Base-by-base conservation (phyloP, 2,888 invertebrate species). In the Perithous albicinctus region DNA sequence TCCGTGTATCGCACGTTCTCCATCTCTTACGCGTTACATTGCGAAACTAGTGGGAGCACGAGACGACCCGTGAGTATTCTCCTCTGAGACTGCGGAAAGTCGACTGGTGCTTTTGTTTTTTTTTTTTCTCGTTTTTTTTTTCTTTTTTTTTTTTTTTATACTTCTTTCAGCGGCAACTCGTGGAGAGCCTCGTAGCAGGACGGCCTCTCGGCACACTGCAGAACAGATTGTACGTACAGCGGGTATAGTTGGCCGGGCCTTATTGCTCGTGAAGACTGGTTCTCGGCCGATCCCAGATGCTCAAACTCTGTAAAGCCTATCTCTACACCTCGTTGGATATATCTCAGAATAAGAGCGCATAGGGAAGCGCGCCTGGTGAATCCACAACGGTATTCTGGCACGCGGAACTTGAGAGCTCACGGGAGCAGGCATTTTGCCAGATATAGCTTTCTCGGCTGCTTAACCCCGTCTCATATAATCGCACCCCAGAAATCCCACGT, bases 341-440 rank as follows among this genome's bases (percentile, higher is more conserved):
- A 59, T 72, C 72, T 80, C 67, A 29, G 70, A 48, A n/a, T n/a
- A n/a, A 56, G 56, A 29, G 56, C 29, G 26, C 35, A 38, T 38
- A 32, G 26, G 46, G 46, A 72, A 18, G n/a, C n/a, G n/a, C 32
- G 32, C 59, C 12, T n/a, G 67, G 54, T 67, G 61, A 73, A 73
- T 48, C 72, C 54, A 73, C 77, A 66, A 35, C 43, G 54, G 51
- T 41, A 41, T 56, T 72, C 59, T 67, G 75, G 70, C 75, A 72
- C 20, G 72, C 54, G 72, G 43, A 72, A 78, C 78, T 76, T 32
- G 78, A 74, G 72, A 70, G 29, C 69, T 38, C 51, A 20, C 61
- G 41, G 41, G 56, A 4, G 29, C 59, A 51, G 83, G 80, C 81
- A 79, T 72, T 23, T 38, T 83, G 81, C 83, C 83, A 79, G 72